phyloP scores from a whole-genome alignment of 2,113 vertebrate species.

The Phrynosoma platyrhinos region DNA sequence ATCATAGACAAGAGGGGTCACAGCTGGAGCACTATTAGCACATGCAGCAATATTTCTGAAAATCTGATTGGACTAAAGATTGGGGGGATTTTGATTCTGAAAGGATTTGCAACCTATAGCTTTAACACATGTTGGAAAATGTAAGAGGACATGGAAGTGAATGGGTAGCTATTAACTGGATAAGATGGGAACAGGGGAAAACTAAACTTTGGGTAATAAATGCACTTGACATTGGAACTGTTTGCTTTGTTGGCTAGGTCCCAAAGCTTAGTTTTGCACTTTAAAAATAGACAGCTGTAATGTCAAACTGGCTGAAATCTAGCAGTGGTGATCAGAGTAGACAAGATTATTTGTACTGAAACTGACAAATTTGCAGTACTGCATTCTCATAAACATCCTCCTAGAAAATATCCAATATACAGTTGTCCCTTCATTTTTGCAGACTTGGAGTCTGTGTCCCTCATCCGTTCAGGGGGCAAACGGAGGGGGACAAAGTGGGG shows the following conservation, averaged over 20 bases:
- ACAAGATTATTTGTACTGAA: not conserved
- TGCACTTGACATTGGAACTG: not conserved
- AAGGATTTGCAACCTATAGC: not conserved
- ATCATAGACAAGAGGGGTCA: too few species aligned
- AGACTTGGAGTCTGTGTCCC: too few species aligned
- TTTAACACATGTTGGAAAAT: not conserved
- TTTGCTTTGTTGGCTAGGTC: not conserved
- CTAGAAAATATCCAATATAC: not conserved
- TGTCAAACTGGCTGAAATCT: not conserved
- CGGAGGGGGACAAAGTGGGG: too few species aligned
- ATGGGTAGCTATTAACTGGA: not conserved
- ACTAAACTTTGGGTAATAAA: not conserved
- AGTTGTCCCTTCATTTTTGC: too few species aligned
- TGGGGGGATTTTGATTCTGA: not conserved
- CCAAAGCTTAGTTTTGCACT: not conserved
- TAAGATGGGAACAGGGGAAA: not conserved
- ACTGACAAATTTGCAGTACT: not conserved
- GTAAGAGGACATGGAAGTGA: not conserved
- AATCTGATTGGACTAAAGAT: not conserved
- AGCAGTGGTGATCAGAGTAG: not conserved
- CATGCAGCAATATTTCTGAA: too few species aligned
- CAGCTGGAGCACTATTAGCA: not conserved
- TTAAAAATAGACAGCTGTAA: not conserved
- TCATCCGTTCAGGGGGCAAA: too few species aligned
- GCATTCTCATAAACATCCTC: not conserved